phyloP scores from a whole-genome alignment of 2,888 invertebrate genomes.

The Tetragonisca angustula region DNA sequence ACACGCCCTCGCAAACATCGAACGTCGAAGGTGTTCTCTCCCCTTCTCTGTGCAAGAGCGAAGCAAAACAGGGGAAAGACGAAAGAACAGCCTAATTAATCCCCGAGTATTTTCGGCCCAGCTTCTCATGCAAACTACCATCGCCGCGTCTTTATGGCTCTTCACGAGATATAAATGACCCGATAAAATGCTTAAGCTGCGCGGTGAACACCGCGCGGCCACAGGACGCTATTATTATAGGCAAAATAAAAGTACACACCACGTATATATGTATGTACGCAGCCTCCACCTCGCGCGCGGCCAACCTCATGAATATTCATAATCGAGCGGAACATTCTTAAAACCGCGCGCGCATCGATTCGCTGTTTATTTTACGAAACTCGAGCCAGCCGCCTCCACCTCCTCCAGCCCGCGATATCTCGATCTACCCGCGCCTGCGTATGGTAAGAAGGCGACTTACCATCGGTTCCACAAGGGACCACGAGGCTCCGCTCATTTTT shows the following conservation, averaged over 20 bases:
- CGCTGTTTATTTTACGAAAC: slow-evolving; percentile 66
- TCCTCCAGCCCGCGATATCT: slow-evolving; percentile 22
- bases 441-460: slow-evolving; percentile 29
- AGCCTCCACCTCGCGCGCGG: slow-evolving; percentile 45
- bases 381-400: slow-evolving; percentile 30
- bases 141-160: slow-evolving; percentile 75
- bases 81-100: slow-evolving; percentile 77
- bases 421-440: slow-evolving; percentile 38
- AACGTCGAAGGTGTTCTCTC: neutral
- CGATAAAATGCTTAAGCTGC: slow-evolving; percentile 79
- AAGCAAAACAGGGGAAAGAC: slow-evolving; percentile 55
- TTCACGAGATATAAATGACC: slow-evolving; percentile 79
- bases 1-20: slow-evolving; percentile 37
- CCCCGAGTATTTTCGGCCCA: slow-evolving; percentile 74
- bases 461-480: neutral
- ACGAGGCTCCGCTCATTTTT: slow-evolving; percentile 38
- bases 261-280: slow-evolving; percentile 47
- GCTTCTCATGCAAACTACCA: slow-evolving; percentile 78
- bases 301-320: slow-evolving; percentile 80
- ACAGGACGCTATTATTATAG: slow-evolving; percentile 69
- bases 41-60: slow-evolving; percentile 26
- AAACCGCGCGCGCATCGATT: slow-evolving; percentile 61
- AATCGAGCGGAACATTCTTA: slow-evolving; percentile 71
- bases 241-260: slow-evolving; percentile 70
- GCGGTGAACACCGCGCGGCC: slow-evolving; percentile 54